Base-by-base conservation (phyloP, 35 echinoderm and acorn worm genomes). In the Lytechinus variegatus region DNA sequence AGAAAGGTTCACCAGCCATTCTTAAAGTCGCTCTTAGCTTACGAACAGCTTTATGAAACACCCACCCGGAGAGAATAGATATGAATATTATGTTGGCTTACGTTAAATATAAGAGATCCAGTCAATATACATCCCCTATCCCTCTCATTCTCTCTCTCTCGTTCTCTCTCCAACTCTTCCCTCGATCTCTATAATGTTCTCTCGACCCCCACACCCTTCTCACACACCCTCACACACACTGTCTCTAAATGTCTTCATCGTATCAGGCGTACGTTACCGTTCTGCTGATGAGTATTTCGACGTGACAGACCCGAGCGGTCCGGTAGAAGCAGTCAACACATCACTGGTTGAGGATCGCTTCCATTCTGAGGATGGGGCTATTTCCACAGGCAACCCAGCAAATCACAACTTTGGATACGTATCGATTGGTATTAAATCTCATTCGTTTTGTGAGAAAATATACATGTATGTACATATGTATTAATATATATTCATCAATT, bases 251-350 rank as follows among this genome's bases (percentile, higher is more conserved):
- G 13, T 29, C 2, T 44, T 44, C 33, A 44, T 44, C n/a, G n/a
- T n/a, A n/a, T n/a, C 21, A 66, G 95, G 94, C 12, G 89, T 60
- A 10, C 95, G 95, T 10, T 98, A 98, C 56, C n/a, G 94, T 9
- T 95, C 96, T 27, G 97, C 97, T 24, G 97, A 98, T 92, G 79
- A 94, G 11, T 96, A 97, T 87, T 98, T 93, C 54, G 97, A 98
- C 92, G 72, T 98, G 21, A 97, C 96, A 1, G 96, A 97, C 54
- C 96, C 95, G 0, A 86, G 94, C 9, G 93, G 96, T 12, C 52
- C 94, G 53, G 89, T 98, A 7, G 87, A 94, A 14, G 91, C 89
- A 13, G 91, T 95, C 2, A 55, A 98, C 91, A 96, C 96, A 5
- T 56, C 66, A 11, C 89, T 92, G 6, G 93, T 94, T 3, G 94